Base-by-base conservation (phyloP, 1,140 invertebrate species). In the Cecropterus lyciades region DNA sequence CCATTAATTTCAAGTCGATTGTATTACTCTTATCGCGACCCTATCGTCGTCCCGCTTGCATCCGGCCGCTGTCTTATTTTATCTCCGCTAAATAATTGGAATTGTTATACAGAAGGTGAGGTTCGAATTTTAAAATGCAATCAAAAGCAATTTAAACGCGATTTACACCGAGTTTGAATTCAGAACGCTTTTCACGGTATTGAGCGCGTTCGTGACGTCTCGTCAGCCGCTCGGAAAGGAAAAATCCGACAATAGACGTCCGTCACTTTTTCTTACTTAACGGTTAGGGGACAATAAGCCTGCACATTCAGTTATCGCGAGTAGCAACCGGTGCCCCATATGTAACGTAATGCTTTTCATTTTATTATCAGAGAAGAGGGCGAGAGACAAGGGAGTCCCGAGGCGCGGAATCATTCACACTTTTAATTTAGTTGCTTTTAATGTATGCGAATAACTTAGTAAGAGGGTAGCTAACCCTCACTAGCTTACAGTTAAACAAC, bases 351-450 rank as follows among this genome's bases (percentile, higher is more conserved):
- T 87, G 78, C 77, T 81, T 81, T 80, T 84, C 85, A 80, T 85
- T 84, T 85, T 89, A 87, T 85, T 80, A 87, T 73, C 79, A 63
- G 70, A 64, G 49, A 42, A 56, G 69, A 59, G 70, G 69, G 70
- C 70, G 33, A 71, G 70, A 69, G 67, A 72, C 70, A 73, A 70
- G 79, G 84, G 78, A 73, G 62, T 83, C 79, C 76, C 77, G 74
- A 74, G 74, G 79, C 79, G 67, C 65, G 67, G 73, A 80, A 84
- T 87, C 80, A 80, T 88, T 89, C 86, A 84, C 85, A 89, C 85
- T 91, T 89, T 91, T 91, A 91, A 91, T 91, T 91, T 91, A 91
- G 85, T 86, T 77, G 80, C 80, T 85, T 75, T 80, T 91, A 91
- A 91, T 87, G 82, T 88, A 89, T 91, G 86, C 87, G 86, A 84